A percentile compares a stretch with the other conserved stretches of the same genome.
Conservation (phyloP, 2,113 vertebrate genomes). For the Epinephelus cyanopodus region DNA sequence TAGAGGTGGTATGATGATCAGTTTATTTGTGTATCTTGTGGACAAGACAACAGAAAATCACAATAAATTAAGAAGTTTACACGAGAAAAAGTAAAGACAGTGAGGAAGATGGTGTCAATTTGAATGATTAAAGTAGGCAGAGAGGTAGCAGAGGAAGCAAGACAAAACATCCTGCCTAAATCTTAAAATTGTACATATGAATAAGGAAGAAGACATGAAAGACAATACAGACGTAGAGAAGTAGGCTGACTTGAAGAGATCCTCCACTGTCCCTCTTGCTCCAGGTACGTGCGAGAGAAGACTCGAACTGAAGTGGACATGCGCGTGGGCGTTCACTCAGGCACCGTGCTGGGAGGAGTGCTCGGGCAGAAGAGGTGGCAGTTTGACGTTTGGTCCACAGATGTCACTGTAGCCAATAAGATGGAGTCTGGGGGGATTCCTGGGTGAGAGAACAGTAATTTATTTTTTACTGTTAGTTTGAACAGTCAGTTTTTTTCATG, state of each 20-base stretch:
- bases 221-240: not conserved
- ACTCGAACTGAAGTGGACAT: constrained; percentile 95
- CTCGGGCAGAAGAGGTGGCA: constrained; percentile 98
- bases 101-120: too few relatives aligned
- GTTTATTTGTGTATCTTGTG: too few relatives aligned
- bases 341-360: constrained; percentile 94
- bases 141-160: too few relatives aligned
- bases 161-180: too few relatives aligned
- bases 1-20: too few relatives aligned
- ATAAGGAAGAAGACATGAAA: not conserved
- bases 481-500: not conserved
- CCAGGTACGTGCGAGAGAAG: constrained; percentile 93
- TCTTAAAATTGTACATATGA: too few relatives aligned
- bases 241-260: not conserved
- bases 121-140: too few relatives aligned
- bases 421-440: constrained; percentile 97
- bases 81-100: too few relatives aligned
- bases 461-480: too few relatives aligned
- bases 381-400: constrained; percentile 97
- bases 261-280: not conserved
- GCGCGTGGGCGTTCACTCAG: constrained; percentile 95
- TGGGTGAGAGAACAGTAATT: constrained; percentile 81
- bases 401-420: constrained; percentile 97
- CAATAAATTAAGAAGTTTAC: too few relatives aligned
- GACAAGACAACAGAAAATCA: too few relatives aligned